Base-by-base conservation (phyloP, 2,797 vertebrate species). In the Hemitrygon akajei region DNA sequence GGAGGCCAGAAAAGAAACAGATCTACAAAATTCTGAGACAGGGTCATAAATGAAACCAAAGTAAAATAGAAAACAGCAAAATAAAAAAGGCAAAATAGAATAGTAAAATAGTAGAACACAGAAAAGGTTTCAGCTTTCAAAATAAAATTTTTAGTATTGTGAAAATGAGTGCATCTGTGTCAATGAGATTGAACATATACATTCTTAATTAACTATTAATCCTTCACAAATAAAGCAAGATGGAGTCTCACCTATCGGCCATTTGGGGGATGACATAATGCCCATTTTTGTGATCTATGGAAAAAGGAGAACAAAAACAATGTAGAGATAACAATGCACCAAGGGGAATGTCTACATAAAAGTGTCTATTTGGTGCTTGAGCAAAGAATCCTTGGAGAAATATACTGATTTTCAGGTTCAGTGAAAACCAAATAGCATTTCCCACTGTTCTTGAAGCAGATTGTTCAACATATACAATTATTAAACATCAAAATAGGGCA, bases 251-350 rank as follows among this genome's bases (percentile, higher is more conserved):
- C 99, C 99, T 99, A 97, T 99, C 99, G 30, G 99, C 99, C 99
- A 99, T 99, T 95, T 99, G 98, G 18, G 99, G 99, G 96, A 99
- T 99, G 96, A 99, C 99, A 96, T 99, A 99, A 97, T 99, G 99
- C 84, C 98, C 98, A n/a, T 99, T 99, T 97, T 99, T 99, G 97
- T 99, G 99, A 97, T 99, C 99, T 99, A 37, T 92, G 96, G 84
- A 95, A 95, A 71, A 95, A 94, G 94, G 84, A 95, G 89, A 95
- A 0, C 79, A 16, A 25, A n/a, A 37, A 0, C 71, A 93, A 22
- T 56, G 91, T 18, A 2, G 27, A 16, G 27, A 27, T 93, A 76
- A 76, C 73, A 76, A 93, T 27, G 71, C 69, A 92, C 22, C 25
- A 30, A 75, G 89, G n/a, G 89, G 3, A 4, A 27, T 27, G 69